Percentiles rank a stretch among this genome's conserved stretches.
Conservation (phyloP, 2,113 vertebrate genomes). For the Pan paniscus region DNA sequence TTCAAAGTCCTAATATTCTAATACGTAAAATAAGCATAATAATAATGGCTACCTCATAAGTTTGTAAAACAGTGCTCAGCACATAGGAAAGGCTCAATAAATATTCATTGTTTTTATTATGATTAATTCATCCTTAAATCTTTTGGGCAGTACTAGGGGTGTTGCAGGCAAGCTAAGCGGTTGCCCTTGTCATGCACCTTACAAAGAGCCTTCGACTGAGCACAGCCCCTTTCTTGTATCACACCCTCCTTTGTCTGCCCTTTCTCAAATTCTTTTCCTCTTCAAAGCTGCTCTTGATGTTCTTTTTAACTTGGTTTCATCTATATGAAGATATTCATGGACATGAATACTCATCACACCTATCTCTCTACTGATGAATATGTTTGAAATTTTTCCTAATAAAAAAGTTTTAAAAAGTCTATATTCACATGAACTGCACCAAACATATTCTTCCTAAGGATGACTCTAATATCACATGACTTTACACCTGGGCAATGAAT, state of each 20-base stretch:
- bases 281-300: slow-evolving; percentile 48
- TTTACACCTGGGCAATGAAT: not conserved
- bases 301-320: slow-evolving; percentile 50
- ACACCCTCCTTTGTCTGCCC: not conserved
- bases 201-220: not conserved
- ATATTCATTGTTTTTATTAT: not conserved
- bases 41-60: not conserved
- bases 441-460: not conserved
- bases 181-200: not conserved
- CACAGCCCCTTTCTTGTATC: not conserved
- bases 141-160: not conserved
- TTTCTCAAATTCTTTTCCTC: slow-evolving; percentile 9
- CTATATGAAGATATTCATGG: slow-evolving; percentile 8
- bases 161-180: not conserved
- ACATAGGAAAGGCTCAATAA: not conserved
- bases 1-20: not conserved
- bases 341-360: not conserved
- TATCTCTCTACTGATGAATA: slow-evolving; percentile 31
- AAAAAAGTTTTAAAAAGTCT: not conserved
- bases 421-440: not conserved
- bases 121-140: not conserved
- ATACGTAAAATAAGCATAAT: not conserved
- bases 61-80: not conserved
- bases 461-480: not conserved
- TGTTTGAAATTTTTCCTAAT: slow-evolving; percentile 37